Evolutionary conservation across 2,888 invertebrate genomes (phyloP).

Genomic region (Phlogophora meticulosa): DNA sequence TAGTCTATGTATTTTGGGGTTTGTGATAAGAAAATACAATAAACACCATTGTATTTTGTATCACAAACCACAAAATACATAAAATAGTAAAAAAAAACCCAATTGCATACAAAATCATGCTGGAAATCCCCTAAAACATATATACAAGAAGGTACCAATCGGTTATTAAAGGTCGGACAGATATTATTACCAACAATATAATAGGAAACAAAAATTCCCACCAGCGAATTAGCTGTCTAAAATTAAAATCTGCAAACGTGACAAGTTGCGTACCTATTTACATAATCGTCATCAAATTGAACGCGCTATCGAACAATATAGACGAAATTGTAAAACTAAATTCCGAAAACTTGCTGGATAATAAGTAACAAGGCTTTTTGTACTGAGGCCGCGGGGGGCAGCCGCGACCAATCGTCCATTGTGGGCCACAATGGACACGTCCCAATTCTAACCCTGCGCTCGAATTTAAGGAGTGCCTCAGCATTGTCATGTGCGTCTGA

Average conservation of each 20-base stretch:
- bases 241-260: slow-evolving; percentile 15
- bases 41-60: no score
- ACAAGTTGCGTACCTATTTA: slow-evolving; percentile 1
- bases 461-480: slow-evolving; percentile 43
- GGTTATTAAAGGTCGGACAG: not conserved
- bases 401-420: slow-evolving; percentile 51
- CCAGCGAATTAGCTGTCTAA: not conserved
- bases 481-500: slow-evolving; percentile 46
- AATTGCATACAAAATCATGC: not conserved
- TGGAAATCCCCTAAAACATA: not conserved
- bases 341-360: slow-evolving; percentile 38
- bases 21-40: no score
- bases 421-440: slow-evolving; percentile 44
- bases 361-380: slow-evolving; percentile 43
- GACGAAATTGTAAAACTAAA: slow-evolving; percentile 13
- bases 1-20: no score
- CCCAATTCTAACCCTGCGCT: slow-evolving; percentile 39
- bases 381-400: slow-evolving; percentile 42
- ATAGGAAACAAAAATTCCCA: not conserved
- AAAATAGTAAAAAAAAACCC: not conserved
- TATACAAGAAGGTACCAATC: no score
- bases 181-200: not conserved
- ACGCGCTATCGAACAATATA: slow-evolving; percentile 22
- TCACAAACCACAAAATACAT: not conserved
- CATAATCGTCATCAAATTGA: not conserved